Base-by-base conservation (phyloP, 2,888 invertebrate genomes). In the Sphaerophoria rueppellii region DNA sequence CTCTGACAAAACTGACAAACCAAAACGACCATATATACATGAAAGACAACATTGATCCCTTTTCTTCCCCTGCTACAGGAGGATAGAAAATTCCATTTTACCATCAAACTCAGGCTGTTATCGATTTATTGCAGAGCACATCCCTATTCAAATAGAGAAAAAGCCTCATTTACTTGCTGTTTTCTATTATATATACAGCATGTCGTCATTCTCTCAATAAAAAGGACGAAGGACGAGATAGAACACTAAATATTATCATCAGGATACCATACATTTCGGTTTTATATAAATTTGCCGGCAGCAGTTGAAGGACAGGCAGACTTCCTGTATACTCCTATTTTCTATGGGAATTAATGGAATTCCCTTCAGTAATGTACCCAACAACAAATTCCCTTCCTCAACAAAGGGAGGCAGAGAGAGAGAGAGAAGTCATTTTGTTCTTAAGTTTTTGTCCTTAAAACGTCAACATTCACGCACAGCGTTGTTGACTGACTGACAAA, bases 401-500 rank as follows among this genome's bases (percentile, higher is more conserved):
- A 4, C 12, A 4, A 6, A 43, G 2, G 0, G 43, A 43, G 14
- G 32, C 12, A 34, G 60, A 7, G 52, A 11, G 43, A 11, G 12
- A 12, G 9, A 11, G 12, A 54, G n/a, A 24, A 24, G 37, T 46
- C 32, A 24, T 46, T 24, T 48, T 46, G 43, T 54, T 37, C 46
- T 24, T 24, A 24, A 24, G 24, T 24, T 24, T 40, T 50, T 55
- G 32, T 71, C 73, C 65, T 67, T 37, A 40, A 40, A 71, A 71
- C 67, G 67, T 75, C 82, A 79, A 67, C 70, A 60, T 71, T 67
- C 79, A 79, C 79, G 78, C 78, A 82, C 63, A 78, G 65, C 73
- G 73, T 3, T 43, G 43, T 5, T 35, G 14, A 37, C 12, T 50
- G 54, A 16, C 35, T 34, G 14, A 43, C 43, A 80, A 24, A 11